Evolutionary conservation across 2,113 vertebrate species (phyloP).

Genomic region (Coturnix japonica): DNA sequence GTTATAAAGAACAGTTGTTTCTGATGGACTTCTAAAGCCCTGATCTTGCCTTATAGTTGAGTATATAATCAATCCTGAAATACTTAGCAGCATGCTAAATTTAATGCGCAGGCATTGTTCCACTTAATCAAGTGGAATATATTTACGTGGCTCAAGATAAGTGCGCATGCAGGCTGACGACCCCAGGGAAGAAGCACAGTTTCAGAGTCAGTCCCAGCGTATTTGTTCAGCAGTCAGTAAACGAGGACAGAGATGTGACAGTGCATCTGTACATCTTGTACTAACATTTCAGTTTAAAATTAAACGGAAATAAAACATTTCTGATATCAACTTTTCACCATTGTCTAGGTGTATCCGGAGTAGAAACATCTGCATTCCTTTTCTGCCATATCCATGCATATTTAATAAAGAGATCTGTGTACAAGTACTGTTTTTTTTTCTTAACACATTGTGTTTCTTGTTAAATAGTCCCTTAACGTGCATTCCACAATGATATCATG

Average conservation of each 20-base stretch:
- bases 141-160: slow-evolving; percentile 61
- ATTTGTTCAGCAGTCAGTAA: slow-evolving; percentile 33
- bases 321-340: not conserved
- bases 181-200: slow-evolving; percentile 58
- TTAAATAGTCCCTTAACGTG: not conserved
- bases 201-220: slow-evolving; percentile 27
- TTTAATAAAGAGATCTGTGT: not conserved
- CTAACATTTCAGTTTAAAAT: not conserved
- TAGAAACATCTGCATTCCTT: not conserved
- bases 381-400: not conserved
- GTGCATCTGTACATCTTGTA: not conserved
- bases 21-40: slow-evolving; percentile 4
- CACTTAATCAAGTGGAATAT: slow-evolving; percentile 63
- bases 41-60: not conserved
- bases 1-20: not conserved
- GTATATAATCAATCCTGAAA: slow-evolving; percentile 51
- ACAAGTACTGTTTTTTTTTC: not conserved
- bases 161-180: not conserved
- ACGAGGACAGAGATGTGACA: slow-evolving; percentile 45
- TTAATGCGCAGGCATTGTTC: slow-evolving; percentile 59
- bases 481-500: not conserved
- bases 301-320: not conserved
- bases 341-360: not conserved
- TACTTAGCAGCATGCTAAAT: slow-evolving; percentile 40
- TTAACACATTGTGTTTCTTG: not conserved